Base-by-base conservation (phyloP, 2,113 vertebrate genomes). In the Austrofundulus limnaeus region DNA sequence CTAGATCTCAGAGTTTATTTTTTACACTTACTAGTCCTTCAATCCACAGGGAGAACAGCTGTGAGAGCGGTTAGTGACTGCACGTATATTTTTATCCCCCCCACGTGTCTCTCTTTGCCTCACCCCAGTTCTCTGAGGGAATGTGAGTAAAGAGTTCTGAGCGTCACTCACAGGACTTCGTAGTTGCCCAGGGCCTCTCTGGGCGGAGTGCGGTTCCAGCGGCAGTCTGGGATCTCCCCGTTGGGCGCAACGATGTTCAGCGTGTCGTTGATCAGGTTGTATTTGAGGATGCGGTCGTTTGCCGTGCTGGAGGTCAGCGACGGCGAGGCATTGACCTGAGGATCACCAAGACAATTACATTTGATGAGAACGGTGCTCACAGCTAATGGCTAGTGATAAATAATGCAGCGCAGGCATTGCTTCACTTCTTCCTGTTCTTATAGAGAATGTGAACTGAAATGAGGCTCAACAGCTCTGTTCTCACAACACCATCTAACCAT, bases 301-400 rank as follows among this genome's bases (percentile, higher is more conserved):
- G 96, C 96, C 0, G 97, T 99, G 90, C 96, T 99, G 83, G 97
- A 98, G 57, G 97, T 98, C 46, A 99, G 92, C 13, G 97, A 99
- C 0, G 97, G 97, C 2, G 97, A 99, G 10, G 97, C 97, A 0
- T 99, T 99, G 19, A 99, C 97, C 97, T 99, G 73, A 23, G 23
- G 19, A 17, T 20, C 61, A 63, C 41, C 52, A 17, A 14, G 0
- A 17, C 5, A 25, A 62, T 51, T 31, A 10, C 55, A 13, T 34
- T 34, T 34, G 41, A 11, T 6, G 6, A 14, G 15, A 17, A 11
- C 9, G n/a, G 47, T 2, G 1, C 11, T 47, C 19, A 42, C 16
- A 7, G 17, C 34, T 49, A 43, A 45, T 39, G 24, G 11, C 10
- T 9, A 41, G 20, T 11, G 52, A 34, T 34, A 11, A 47, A 34